Conservation (phyloP, 2,888 invertebrate species). For the Tenthredo amoena region DNA sequence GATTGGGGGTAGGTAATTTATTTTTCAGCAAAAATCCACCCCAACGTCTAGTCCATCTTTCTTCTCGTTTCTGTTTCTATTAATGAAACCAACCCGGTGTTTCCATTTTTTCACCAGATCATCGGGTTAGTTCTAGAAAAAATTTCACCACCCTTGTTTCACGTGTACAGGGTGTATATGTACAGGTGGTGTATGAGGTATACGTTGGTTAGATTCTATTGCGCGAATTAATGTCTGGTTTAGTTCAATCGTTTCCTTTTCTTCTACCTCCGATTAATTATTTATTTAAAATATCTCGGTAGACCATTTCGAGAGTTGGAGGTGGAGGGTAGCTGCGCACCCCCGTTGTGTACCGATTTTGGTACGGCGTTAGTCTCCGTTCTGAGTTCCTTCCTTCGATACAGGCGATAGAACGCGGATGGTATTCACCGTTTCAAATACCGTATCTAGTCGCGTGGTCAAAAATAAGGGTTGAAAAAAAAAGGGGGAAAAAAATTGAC, state of each 20-base stretch:
- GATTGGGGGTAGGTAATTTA: background rate
- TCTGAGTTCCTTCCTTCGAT: conserved; percentile 41
- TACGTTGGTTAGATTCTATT: background rate
- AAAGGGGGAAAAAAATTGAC: no score
- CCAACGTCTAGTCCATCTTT: background rate
- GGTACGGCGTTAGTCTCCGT: conserved; percentile 45
- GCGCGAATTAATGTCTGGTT: background rate
- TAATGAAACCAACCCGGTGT: background rate
- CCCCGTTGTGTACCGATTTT: conserved; percentile 37
- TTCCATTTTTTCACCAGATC: background rate
- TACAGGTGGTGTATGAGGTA: background rate
- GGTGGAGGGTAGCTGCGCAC: background rate
- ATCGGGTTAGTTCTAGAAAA: background rate
- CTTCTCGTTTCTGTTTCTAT: background rate
- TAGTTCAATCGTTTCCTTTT: background rate
- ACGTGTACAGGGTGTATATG: no score
- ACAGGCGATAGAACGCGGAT: conserved; percentile 44
- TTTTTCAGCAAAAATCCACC: conserved; percentile 11
- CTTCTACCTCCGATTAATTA: conserved; percentile 63
- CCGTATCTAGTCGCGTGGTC: background rate
- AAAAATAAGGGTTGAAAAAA: background rate
- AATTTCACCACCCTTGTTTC: background rate
- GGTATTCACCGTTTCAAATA: background rate
- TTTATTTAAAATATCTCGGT: conserved; percentile 64
- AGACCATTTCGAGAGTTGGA: conserved; percentile 54